Percentiles rank a stretch among this genome's conserved stretches.
Evolutionary conservation across 2,797 vertebrate species (phyloP).

Genomic region (Argentina silus): DNA sequence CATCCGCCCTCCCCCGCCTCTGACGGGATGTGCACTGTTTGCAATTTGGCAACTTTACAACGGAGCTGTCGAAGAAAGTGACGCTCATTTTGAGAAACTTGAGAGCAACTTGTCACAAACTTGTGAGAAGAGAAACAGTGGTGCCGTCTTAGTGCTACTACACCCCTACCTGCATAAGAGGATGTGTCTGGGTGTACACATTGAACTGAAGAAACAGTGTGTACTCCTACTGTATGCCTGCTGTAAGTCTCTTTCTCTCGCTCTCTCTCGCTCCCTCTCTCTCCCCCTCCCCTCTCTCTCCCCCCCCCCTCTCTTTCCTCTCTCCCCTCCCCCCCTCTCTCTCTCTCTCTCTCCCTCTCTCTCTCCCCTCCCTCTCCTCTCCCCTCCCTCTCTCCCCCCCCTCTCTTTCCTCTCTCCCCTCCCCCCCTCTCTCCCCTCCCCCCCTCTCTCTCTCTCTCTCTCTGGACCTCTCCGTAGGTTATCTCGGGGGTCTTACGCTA

Average conservation of each 20-base stretch:
- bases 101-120: background rate
- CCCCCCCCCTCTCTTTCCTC: too few relatives aligned
- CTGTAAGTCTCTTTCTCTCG: too few relatives aligned
- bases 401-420: background rate
- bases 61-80: background rate
- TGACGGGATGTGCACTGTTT: background rate
- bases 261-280: too few relatives aligned
- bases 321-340: background rate
- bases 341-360: constrained; percentile 34
- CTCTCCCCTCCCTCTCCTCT: background rate
- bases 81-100: too few relatives aligned
- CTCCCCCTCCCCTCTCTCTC: too few relatives aligned
- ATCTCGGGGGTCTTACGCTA: too few relatives aligned
- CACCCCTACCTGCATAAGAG: too few relatives aligned
- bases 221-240: too few relatives aligned
- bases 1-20: background rate
- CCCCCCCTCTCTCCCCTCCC: background rate
- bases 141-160: too few relatives aligned
- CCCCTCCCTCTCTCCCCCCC: background rate
- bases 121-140: background rate
- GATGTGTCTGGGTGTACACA: too few relatives aligned
- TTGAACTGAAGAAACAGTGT: too few relatives aligned
- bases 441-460: background rate
- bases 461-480: background rate
- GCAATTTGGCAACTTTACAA: background rate